Conservation (phyloP, 2,113 vertebrate species). For the Festucalex cinctus region DNA sequence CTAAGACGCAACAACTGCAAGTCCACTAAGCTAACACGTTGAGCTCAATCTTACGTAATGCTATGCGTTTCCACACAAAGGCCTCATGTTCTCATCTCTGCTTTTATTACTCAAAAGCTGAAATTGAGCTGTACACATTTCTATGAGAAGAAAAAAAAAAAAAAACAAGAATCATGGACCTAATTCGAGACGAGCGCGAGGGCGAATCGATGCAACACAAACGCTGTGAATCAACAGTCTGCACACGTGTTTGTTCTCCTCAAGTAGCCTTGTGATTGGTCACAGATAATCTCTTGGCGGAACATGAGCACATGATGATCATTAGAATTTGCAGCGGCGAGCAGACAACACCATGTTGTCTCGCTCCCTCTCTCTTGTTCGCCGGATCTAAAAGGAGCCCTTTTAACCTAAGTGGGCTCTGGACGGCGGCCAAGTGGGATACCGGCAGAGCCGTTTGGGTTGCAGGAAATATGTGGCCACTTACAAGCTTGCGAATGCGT, state of each 20-base stretch:
- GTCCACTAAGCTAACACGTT: not conserved
- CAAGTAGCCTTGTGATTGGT: slow-evolving; percentile 60
- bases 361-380: slow-evolving; percentile 38
- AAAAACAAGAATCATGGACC: slow-evolving; percentile 39
- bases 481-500: slow-evolving; percentile 54
- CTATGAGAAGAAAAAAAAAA: slow-evolving; percentile 46
- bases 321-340: slow-evolving; percentile 59
- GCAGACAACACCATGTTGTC: slow-evolving; percentile 48
- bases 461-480: slow-evolving; percentile 60
- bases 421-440: slow-evolving; percentile 65
- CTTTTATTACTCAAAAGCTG: slow-evolving; percentile 1
- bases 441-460: slow-evolving; percentile 62
- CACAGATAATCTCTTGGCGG: slow-evolving; percentile 64
- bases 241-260: slow-evolving; percentile 66
- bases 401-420: slow-evolving; percentile 60
- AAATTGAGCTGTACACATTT: slow-evolving; percentile 59
- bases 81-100: not conserved
- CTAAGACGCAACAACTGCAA: slow-evolving; percentile 17
- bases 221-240: slow-evolving; percentile 61
- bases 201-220: slow-evolving; percentile 61
- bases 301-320: slow-evolving; percentile 61
- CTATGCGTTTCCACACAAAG: not conserved
- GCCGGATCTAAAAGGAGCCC: slow-evolving; percentile 38
- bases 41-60: slow-evolving; percentile 15
- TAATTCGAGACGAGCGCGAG: slow-evolving; percentile 57